Percentiles rank a stretch among this genome's conserved stretches.
phyloP scores from a whole-genome alignment of 2,888 invertebrate genomes.

The Mermis nigrescens region DNA sequence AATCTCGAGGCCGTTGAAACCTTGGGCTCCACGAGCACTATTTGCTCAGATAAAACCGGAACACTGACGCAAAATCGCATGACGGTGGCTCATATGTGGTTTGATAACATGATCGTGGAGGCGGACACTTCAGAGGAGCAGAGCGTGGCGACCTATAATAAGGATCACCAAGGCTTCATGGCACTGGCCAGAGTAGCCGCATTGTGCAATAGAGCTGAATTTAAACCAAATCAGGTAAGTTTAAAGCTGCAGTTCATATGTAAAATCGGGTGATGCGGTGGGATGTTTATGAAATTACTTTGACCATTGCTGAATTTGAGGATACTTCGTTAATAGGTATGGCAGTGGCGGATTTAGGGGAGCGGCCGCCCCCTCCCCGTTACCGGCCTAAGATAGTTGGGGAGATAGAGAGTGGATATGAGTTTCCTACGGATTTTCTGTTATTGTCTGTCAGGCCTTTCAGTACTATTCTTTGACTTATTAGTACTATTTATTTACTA shows the following conservation, averaged over 20 bases:
- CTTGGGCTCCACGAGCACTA: conserved; percentile 90
- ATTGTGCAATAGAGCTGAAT: conserved; percentile 93
- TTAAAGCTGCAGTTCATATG: too few relatives aligned
- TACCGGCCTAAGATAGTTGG: background rate
- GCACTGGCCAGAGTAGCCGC: conserved; percentile 81
- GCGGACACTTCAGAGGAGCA: conserved; percentile 98
- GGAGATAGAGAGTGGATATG: too few relatives aligned
- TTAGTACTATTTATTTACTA: too few relatives aligned
- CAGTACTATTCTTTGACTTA: too few relatives aligned
- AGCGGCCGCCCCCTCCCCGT: background rate
- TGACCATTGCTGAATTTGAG: too few relatives aligned
- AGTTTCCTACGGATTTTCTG: too few relatives aligned
- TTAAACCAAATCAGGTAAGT: conserved; percentile 62
- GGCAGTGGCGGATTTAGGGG: too few relatives aligned
- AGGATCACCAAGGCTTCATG: conserved; percentile 45
- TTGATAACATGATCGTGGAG: conserved; percentile 92
- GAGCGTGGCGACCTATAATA: conserved; percentile 40
- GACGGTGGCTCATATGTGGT: conserved; percentile 41
- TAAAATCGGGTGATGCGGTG: too few relatives aligned
- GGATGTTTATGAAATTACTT: too few relatives aligned
- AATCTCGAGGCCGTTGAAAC: conserved; percentile 98
- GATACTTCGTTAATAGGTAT: too few relatives aligned
- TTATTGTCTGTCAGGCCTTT: too few relatives aligned
- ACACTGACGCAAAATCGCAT: conserved; percentile 49
- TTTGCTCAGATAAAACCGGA: conserved; percentile 99